These are phyloP conservation scores for Drosophila ananassae DNA, from an alignment of 1,140 invertebrate genomes.

Conservation along the genomic window DNA sequence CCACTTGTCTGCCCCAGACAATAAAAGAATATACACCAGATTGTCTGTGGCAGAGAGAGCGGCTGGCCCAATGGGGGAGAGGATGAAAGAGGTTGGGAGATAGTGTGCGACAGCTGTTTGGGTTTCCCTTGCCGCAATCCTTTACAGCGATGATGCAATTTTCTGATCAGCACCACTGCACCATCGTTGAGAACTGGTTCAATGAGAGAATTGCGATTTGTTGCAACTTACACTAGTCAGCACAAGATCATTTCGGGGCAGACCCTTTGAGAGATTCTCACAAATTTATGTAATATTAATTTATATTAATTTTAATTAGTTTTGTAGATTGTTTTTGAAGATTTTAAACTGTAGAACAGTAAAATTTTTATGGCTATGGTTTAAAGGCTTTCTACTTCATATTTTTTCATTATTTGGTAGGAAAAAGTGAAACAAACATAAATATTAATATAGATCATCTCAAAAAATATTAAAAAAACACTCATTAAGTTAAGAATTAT, in stretches of 20 bases:
- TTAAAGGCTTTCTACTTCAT: no score
- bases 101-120: constrained; percentile 70
- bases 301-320: no score
- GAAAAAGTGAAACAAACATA: no score
- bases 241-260: neutral
- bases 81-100: constrained; percentile 3
- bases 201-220: constrained; percentile 24
- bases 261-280: neutral
- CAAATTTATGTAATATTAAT: neutral
- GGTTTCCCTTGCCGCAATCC: constrained; percentile 71
- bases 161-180: constrained; percentile 62
- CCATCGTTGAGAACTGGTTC: constrained; percentile 45
- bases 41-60: neutral
- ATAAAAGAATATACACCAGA: constrained; percentile 31
- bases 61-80: neutral
- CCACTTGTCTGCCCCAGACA: constrained; percentile 77
- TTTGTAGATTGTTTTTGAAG: no score
- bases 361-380: no score
- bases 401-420: no score
- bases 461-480: no score
- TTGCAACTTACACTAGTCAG: constrained; percentile 22
- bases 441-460: no score
- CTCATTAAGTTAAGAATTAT: no score
- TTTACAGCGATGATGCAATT: constrained; percentile 72
- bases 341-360: no score